Percentiles rank a stretch among this genome's conserved stretches.
Evolutionary conservation across 2,888 invertebrate genomes (phyloP).

Genomic region (Coenonympha glycerion): DNA sequence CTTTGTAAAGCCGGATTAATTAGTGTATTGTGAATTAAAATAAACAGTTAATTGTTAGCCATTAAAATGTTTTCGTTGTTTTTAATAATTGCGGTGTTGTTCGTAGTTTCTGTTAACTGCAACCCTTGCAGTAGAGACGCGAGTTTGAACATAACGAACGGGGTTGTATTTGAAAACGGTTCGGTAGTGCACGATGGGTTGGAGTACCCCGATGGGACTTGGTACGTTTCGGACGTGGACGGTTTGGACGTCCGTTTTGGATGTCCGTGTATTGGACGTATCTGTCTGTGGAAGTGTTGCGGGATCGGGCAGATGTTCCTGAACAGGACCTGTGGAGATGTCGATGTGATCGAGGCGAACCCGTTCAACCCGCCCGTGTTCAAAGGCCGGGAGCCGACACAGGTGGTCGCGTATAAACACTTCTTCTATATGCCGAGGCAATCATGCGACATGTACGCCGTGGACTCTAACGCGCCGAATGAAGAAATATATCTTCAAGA

Average conservation of each 20-base stretch:
- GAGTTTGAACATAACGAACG: constrained; percentile 54
- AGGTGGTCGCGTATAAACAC: constrained; percentile 40
- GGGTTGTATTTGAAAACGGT: constrained; percentile 42
- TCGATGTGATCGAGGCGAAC: constrained; percentile 38
- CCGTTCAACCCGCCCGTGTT: constrained; percentile 57
- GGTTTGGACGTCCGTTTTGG: constrained; percentile 39
- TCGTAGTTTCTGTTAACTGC: background rate
- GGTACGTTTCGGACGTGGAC: constrained; percentile 47
- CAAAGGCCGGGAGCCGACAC: constrained; percentile 39
- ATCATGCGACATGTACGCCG: constrained; percentile 51
- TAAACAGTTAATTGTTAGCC: background rate
- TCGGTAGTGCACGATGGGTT: constrained; percentile 48
- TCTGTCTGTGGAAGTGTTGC: constrained; percentile 63
- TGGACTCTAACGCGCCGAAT: constrained; percentile 36
- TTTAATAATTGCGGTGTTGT: constrained; percentile 27
- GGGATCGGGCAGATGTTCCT: constrained; percentile 37
- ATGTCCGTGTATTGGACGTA: constrained; percentile 57
- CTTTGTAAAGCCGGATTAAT: too few relatives aligned
- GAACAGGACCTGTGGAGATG: constrained; percentile 40
- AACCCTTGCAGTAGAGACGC: constrained; percentile 47
- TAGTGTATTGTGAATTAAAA: background rate
- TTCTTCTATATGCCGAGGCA: constrained; percentile 53
- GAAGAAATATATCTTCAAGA: constrained; percentile 57
- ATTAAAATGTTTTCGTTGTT: constrained; percentile 26
- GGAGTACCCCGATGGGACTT: constrained; percentile 45